Conservation (phyloP, 2,113 vertebrate genomes). For the Telmatochromis sp. region DNA sequence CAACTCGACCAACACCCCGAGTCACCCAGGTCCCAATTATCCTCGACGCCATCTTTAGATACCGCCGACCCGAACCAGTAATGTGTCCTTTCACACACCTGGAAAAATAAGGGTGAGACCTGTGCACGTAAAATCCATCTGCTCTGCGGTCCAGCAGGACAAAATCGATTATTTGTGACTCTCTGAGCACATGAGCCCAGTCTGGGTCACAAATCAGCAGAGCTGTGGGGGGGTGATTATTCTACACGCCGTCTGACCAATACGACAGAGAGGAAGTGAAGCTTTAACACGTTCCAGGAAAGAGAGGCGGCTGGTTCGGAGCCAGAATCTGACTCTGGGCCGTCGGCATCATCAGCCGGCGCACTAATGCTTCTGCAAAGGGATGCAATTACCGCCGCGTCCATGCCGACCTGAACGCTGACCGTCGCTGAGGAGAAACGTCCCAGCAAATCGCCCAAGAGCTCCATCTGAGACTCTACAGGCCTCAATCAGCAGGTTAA, state of each 20-base stretch:
- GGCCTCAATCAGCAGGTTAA: background rate
- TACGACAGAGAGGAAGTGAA: background rate
- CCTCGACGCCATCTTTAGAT: background rate
- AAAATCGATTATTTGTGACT: too few relatives aligned
- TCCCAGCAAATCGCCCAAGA: background rate
- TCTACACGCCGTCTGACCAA: background rate
- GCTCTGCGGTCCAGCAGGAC: background rate
- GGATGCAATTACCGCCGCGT: accelerated
- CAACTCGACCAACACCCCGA: background rate
- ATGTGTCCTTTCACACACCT: background rate
- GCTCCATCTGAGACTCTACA: background rate
- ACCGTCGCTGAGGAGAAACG: background rate
- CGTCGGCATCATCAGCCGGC: background rate
- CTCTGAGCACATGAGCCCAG: background rate
- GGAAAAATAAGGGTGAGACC: background rate
- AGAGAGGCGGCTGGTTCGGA: background rate
- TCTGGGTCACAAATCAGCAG: background rate
- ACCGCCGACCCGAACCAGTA: background rate
- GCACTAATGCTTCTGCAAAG: background rate
- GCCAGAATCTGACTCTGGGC: background rate
- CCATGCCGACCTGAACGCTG: background rate
- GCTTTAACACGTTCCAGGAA: background rate
- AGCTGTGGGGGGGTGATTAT: background rate
- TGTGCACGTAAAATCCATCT: background rate
- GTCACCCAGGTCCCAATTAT: background rate